Base-by-base conservation (phyloP, 2,888 invertebrate genomes). In the Oxytorus armatus region DNA sequence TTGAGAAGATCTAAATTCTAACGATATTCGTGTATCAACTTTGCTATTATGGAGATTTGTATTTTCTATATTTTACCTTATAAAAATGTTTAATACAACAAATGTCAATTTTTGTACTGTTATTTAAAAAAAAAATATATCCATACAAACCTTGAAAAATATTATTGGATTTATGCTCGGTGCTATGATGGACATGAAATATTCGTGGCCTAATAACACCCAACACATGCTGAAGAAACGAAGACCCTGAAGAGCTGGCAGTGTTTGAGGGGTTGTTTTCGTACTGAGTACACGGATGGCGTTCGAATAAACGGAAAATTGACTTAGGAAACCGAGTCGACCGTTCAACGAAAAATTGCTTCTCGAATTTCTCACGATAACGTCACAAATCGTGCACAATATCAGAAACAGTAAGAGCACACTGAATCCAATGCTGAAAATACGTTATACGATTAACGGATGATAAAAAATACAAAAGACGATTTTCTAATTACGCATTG, bases 171-270 rank as follows among this genome's bases (percentile, higher is more conserved):
- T 92, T 61, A 91, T 85, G 23, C 90, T 84, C 7, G 92, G 90
- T 57, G 88, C 87, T 21, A 88, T 86, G 77, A 90, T 83, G 29
- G 86, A 85, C 85, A 89, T 88, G 18, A 90, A 85, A 85, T 91
- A 93, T 49, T 91, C 88, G 83, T 93, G 93, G 0, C 93, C 93
- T 10, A 93, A 77, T 18, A 93, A 87, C 1, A 93, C 92, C 92
- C 93, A 93, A 49, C 89, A 85, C 75, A 93, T 93, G 81, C 92
- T 93, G 23, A 93, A 82, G 80, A 92, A 92, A 39, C 94, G 90
- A 4, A 94, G 90, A 8, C 94, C 94, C 83, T 94, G 92, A 10
- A 94, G 83, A 49, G 89, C 90, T 0, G 89, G 87, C 21, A 93
- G 84, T 16, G 89, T 88, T 1, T 88, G 89, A 1, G 83, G 59